A percentile compares a stretch with the other conserved stretches of the same genome.
phyloP scores from a whole-genome alignment of 2,888 invertebrate genomes.

The Kuschelorhynchus macadamiae region DNA sequence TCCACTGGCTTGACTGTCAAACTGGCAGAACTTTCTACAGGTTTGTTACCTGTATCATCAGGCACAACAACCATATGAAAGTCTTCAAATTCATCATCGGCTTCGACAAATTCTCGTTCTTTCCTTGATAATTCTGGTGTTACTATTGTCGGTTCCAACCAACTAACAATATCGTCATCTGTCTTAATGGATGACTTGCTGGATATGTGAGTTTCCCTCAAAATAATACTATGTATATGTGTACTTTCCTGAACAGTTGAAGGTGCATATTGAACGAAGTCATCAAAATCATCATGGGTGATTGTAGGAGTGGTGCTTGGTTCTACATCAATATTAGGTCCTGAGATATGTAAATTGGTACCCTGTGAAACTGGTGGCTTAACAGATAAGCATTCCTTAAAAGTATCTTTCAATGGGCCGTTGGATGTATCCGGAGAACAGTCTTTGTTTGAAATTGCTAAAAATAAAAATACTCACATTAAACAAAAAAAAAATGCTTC shows the following conservation, averaged over 20 bases:
- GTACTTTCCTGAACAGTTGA: constrained; percentile 24
- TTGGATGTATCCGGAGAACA: not conserved
- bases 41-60: constrained; percentile 13
- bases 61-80: constrained; percentile 43
- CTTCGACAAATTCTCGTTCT: constrained; percentile 40
- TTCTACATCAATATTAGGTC: constrained; percentile 4
- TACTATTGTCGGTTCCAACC: constrained; percentile 62
- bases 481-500: no score
- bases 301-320: constrained; percentile 12
- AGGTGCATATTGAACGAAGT: constrained; percentile 70
- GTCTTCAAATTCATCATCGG: constrained; percentile 35
- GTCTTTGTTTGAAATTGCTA: constrained; percentile 1
- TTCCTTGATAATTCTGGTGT: constrained; percentile 61
- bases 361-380: constrained; percentile 8
- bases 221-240: constrained; percentile 54
- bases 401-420: not conserved
- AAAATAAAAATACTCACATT: not conserved
- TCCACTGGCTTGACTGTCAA: constrained; percentile 34
- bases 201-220: constrained; percentile 67
- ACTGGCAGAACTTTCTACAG: constrained; percentile 4
- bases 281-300: constrained; percentile 65
- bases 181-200: constrained; percentile 35
- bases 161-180: constrained; percentile 55
- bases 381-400: not conserved
- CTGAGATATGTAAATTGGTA: not conserved